Conservation (phyloP, 2,113 vertebrate genomes). For the Athene noctua region DNA sequence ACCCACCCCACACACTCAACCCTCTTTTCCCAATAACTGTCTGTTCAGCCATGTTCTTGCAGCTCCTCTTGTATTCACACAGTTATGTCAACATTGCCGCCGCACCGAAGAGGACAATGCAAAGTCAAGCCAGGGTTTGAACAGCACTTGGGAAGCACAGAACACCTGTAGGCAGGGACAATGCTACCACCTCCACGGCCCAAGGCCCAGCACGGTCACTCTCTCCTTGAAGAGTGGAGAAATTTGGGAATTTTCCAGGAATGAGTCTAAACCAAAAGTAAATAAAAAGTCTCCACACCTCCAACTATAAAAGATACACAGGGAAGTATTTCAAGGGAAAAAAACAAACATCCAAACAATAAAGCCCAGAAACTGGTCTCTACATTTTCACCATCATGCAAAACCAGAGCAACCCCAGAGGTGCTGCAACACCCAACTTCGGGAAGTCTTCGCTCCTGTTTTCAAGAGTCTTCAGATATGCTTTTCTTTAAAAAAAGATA, state of each 20-base stretch:
- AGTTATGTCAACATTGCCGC: background rate
- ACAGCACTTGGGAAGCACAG: background rate
- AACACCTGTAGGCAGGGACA: background rate
- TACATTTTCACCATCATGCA: background rate
- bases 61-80: background rate
- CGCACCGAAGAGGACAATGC: background rate
- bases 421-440: background rate
- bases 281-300: background rate
- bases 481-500: background rate
- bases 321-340: background rate
- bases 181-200: fast-evolving
- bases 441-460: background rate
- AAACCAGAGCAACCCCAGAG: background rate
- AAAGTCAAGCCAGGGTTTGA: slow-evolving; percentile 4
- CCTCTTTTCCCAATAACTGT: background rate
- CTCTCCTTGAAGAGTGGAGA: fast-evolving
- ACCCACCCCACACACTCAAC: background rate
- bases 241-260: background rate
- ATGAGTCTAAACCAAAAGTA: background rate
- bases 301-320: background rate
- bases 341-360: background rate
- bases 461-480: background rate
- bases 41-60: background rate
- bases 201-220: fast-evolving
- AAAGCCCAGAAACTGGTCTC: background rate